phyloP scores from a whole-genome alignment of 2,888 invertebrate genomes.

The Lathronympha strigana region DNA sequence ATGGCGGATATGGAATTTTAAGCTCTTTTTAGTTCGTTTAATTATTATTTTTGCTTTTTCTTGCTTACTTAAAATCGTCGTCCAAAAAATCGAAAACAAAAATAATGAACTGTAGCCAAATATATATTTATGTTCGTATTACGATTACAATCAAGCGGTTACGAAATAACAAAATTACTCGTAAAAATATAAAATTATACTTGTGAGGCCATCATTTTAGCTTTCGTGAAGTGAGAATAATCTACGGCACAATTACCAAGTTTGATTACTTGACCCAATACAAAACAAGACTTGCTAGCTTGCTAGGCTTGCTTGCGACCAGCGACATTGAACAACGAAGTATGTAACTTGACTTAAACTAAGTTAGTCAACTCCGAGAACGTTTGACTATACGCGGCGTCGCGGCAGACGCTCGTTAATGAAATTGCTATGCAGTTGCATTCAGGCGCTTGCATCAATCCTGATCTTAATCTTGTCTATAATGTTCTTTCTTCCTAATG shows the following conservation, averaged over 20 bases:
- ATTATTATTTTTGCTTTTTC: no score
- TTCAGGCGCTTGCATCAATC: not conserved
- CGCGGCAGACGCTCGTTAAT: not conserved
- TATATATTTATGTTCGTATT: no score
- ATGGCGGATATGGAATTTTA: no score
- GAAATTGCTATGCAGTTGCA: not conserved
- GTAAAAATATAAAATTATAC: no score
- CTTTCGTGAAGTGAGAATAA: not conserved
- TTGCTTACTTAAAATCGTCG: no score
- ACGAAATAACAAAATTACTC: no score
- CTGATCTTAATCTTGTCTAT: not conserved
- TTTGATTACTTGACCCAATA: not conserved
- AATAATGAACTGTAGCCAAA: no score
- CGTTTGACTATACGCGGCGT: not conserved
- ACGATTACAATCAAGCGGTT: no score
- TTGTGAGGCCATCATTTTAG: not conserved
- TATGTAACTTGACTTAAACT: not conserved
- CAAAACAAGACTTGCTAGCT: conserved; percentile 1
- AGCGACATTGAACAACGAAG: not conserved
- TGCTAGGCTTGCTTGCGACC: no score
- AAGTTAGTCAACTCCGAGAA: not conserved
- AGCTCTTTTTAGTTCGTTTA: no score
- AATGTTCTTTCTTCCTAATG: no score
- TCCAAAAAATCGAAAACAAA: no score
- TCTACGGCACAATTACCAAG: not conserved